Percentiles rank a stretch among this genome's conserved stretches.
These are phyloP conservation scores for Cinclus cinclus DNA, from an alignment of 2,113 vertebrate species.

Conservation along the genomic window DNA sequence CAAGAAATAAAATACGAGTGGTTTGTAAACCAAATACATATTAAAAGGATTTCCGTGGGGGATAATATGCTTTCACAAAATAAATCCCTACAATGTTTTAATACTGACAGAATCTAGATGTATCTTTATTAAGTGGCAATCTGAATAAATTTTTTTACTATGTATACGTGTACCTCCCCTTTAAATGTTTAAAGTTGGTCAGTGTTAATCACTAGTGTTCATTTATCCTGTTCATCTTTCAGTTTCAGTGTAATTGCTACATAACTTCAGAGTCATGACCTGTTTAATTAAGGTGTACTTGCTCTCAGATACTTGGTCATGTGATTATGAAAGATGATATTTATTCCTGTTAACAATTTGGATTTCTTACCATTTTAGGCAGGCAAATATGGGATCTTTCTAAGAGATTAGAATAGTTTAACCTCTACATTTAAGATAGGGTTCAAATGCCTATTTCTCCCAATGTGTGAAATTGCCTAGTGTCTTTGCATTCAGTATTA, in stretches of 20 bases:
- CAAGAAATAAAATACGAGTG: not conserved
- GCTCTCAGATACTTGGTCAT: conserved; percentile 1
- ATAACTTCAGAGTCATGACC: conserved; percentile 28
- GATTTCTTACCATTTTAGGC: not conserved
- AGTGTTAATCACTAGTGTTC: not conserved
- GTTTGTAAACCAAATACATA: not conserved
- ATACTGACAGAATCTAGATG: not conserved
- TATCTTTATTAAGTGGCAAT: not conserved
- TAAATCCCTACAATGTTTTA: not conserved
- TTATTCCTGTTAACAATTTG: not conserved
- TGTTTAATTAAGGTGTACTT: conserved; percentile 50
- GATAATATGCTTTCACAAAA: not conserved
- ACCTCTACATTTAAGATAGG: not conserved
- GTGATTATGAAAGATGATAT: conserved; percentile 36
- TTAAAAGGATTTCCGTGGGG: not conserved
- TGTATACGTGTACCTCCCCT: not conserved
- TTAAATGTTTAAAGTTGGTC: not conserved
- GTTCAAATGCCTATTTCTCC: not conserved
- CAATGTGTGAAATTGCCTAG: not conserved
- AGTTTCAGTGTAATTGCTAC: conserved; percentile 36
- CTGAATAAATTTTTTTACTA: not conserved
- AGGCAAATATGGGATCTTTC: not conserved
- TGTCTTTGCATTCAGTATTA: not conserved
- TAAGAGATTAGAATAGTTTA: not conserved
- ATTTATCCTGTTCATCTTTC: conserved; percentile 37